Base-by-base conservation (phyloP, 2,888 invertebrate genomes). In the Keiferia lycopersicella region DNA sequence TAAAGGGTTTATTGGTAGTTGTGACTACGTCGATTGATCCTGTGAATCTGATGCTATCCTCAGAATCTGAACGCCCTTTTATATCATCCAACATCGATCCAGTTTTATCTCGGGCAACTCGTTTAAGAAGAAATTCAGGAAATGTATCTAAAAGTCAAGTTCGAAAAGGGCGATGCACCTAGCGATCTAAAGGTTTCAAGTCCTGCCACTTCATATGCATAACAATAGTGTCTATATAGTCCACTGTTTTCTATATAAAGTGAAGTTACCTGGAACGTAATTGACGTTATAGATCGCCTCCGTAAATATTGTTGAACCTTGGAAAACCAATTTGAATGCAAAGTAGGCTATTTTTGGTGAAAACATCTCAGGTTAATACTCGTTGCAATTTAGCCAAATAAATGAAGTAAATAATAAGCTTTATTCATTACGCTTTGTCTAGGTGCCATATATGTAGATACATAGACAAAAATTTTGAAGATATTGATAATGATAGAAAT, bases 141-240 rank as follows among this genome's bases (percentile, higher is more conserved):
- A 88, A 82, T 72, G 65, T 72, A 67, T 86, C 69, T 87, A 83
- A 90, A 90, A 88, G 88, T 88, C 89, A 90, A 90, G 89, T 80
- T 73, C 84, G 74, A 69, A 69, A 62, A 68, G 68, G 81, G 65
- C 85, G 83, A 84, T 81, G 84, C 81, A 77, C 87, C 73, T 69
- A 70, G 67, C 66, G 69, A 51, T 34, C 34, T 72, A 75, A 80
- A 73, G 78, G 79, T 78, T 77, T 77, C 70, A 41, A 38, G 62
- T 26, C n/a, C 12, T 53, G n/a, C 61, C 1, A 30, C 60, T 60
- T 60, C 30, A 60, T 45, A 34, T 48, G 16, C 45, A 61, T 61
- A 61, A 48, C 61, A 61, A 61, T 50, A 61, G 61, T n/a, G 45
- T 41, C 41, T 41, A 41, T 11, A 41, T 6, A 41, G 41, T 41